Percentiles rank a stretch among this genome's conserved stretches.
Evolutionary conservation across 2,797 vertebrate species (phyloP).

Genomic region (Falco columbarius): DNA sequence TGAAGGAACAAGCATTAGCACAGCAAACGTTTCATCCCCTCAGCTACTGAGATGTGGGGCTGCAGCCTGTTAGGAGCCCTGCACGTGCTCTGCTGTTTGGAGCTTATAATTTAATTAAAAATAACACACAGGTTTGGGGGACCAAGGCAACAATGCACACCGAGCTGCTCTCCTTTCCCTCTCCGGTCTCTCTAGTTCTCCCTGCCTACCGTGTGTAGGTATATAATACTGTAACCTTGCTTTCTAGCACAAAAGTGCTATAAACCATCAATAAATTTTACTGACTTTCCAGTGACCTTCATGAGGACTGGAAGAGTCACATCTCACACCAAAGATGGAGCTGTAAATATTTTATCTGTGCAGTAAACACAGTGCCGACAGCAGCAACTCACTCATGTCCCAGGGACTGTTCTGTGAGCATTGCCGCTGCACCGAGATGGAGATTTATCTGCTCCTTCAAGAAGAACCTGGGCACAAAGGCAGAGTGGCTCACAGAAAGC

Average conservation of each 20-base stretch:
- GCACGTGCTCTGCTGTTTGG: not conserved
- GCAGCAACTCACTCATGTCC: conserved; percentile 34
- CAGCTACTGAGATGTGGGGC: not conserved
- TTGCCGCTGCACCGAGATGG: not conserved
- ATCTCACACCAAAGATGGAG: conserved; percentile 65
- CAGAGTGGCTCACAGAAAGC: not conserved
- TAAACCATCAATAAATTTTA: conserved; percentile 71
- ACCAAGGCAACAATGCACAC: not conserved
- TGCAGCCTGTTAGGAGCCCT: not conserved
- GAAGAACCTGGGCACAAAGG: conserved; percentile 44
- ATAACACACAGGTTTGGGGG: not conserved
- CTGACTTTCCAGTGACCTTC: conserved; percentile 75
- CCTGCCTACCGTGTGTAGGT: not conserved
- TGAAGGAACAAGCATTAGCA: not conserved
- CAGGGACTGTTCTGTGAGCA: not conserved
- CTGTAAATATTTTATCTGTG: conserved; percentile 77
- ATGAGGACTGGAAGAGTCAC: conserved; percentile 50
- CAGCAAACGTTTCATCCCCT: not conserved
- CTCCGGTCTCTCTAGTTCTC: not conserved
- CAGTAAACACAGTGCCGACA: conserved; percentile 67
- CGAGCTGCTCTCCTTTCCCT: not conserved
- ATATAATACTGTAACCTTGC: conserved; percentile 6
- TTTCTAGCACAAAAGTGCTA: conserved; percentile 9
- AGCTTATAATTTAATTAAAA: conserved; percentile 59
- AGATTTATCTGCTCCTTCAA: conserved; percentile 66